Base-by-base conservation (phyloP, 2,888 invertebrate species). In the Philereme transversata region DNA sequence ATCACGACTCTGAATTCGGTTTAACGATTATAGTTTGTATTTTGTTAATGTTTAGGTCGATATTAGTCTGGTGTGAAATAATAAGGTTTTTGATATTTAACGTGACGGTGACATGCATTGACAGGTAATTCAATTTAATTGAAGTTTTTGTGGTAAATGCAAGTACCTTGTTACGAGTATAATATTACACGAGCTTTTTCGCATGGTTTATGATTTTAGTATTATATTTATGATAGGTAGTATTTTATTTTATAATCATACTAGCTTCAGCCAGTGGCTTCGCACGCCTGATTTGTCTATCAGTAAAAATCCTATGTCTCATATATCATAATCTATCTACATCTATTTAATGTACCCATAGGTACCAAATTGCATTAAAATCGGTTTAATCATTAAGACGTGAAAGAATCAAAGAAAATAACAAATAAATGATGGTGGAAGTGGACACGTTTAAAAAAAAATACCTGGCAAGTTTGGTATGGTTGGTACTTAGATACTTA, bases 111-210 rank as follows among this genome's bases (percentile, higher is more conserved):
- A 73, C 71, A 72, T 69, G 73, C 71, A 78, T 72, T 77, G 80
- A 80, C 80, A 80, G 73, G 78, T 74, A 71, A 73, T 76, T 64
- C 52, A 62, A 62, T 70, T 67, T 78, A 79, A 75, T 75, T 74
- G 73, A 69, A 66, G 70, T 71, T 72, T 71, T 73, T 70, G 63
- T 68, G 54, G 48, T 47, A 43, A 44, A 22, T 50, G 11, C 36
- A 48, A 54, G 46, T 62, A 59, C 53, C 52, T 50, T 62, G 60
- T 60, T 62, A 57, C 57, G 53, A 60, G 48, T 57, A 57, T 52
- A 40, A 48, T 10, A 45, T 53, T 51, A 55, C 53, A 54, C 56
- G 46, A 45, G 48, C 6, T 49, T 51, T 40, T 40, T 40, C 22
- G 4, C 40, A 40, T 40, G 8, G 4, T 40, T 40, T 40, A 8